These are phyloP conservation scores for Corythucha ciliata DNA, from an alignment of 2,888 invertebrate genomes.

Conservation along the genomic window DNA sequence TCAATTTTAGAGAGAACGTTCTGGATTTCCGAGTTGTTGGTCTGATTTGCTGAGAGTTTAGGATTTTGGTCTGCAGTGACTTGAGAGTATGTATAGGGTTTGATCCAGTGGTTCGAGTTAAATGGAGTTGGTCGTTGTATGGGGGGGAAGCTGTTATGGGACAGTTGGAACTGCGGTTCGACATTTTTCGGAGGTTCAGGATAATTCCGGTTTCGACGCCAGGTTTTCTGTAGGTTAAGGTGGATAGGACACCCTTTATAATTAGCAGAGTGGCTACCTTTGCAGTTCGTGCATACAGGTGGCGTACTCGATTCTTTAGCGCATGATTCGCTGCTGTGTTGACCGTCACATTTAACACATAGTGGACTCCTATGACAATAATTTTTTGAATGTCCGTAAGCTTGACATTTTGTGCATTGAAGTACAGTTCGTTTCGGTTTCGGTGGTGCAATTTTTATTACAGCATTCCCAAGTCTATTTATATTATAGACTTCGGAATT, in stretches of 20 bases:
- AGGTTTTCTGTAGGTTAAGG: not conserved
- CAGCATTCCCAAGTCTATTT: no score
- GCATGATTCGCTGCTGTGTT: not conserved
- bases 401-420: constrained; percentile 8
- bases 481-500: no score
- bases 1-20: constrained; percentile 9
- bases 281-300: constrained; percentile 10
- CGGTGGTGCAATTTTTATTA: constrained; percentile 7
- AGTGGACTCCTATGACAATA: not conserved
- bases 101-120: not conserved
- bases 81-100: not conserved
- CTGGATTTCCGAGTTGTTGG: not conserved
- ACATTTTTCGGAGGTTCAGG: not conserved
- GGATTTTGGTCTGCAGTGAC: not conserved
- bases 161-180: not conserved
- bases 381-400: constrained; percentile 2
- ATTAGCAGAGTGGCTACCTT: not conserved
- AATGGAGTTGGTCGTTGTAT: not conserved
- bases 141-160: not conserved
- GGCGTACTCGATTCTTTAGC: not conserved
- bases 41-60: not conserved
- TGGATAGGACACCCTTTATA: constrained; percentile 5
- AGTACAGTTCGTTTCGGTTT: constrained; percentile 8
- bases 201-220: not conserved
- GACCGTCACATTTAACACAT: constrained; percentile 1